phyloP scores from a whole-genome alignment of 2,888 invertebrate genomes.

The Tryphoninae sp. region DNA sequence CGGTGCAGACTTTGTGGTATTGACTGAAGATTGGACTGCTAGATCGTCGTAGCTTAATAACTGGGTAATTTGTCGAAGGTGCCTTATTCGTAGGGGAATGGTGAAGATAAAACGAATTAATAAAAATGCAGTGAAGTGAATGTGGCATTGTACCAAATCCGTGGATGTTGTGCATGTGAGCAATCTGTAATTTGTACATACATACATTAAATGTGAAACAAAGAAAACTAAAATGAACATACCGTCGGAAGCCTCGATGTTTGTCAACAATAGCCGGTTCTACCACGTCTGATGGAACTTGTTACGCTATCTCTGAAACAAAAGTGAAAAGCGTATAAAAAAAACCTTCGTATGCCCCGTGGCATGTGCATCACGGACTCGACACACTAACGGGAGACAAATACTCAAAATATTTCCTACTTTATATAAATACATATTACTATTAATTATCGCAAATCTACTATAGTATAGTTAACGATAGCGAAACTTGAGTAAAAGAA shows the following conservation, averaged over 20 bases:
- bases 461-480: slow-evolving; percentile 68
- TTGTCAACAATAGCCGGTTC: slow-evolving; percentile 72
- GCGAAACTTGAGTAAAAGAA: slow-evolving; percentile 67
- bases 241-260: slow-evolving; percentile 47
- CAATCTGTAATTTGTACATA: slow-evolving; percentile 79
- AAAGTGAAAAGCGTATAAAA: slow-evolving; percentile 57
- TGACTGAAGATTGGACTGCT: slow-evolving; percentile 73
- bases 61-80: slow-evolving; percentile 81
- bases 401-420: slow-evolving; percentile 80
- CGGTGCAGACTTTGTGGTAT: slow-evolving; percentile 71
- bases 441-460: slow-evolving; percentile 73
- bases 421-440: slow-evolving; percentile 76
- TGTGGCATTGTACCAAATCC: slow-evolving; percentile 71
- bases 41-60: slow-evolving; percentile 75
- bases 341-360: slow-evolving; percentile 63
- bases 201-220: slow-evolving; percentile 68
- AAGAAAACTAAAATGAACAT: slow-evolving; percentile 45
- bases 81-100: slow-evolving; percentile 79
- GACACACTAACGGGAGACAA: slow-evolving; percentile 71
- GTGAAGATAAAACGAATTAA: slow-evolving; percentile 55
- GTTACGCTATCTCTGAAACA: slow-evolving; percentile 50
- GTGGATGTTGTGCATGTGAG: slow-evolving; percentile 71
- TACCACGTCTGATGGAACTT: slow-evolving; percentile 62
- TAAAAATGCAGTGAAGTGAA: slow-evolving; percentile 72
- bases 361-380: slow-evolving; percentile 63